These are phyloP conservation scores for Norana najaformis DNA, from an alignment of 2,888 invertebrate species.

Conservation along the genomic window DNA sequence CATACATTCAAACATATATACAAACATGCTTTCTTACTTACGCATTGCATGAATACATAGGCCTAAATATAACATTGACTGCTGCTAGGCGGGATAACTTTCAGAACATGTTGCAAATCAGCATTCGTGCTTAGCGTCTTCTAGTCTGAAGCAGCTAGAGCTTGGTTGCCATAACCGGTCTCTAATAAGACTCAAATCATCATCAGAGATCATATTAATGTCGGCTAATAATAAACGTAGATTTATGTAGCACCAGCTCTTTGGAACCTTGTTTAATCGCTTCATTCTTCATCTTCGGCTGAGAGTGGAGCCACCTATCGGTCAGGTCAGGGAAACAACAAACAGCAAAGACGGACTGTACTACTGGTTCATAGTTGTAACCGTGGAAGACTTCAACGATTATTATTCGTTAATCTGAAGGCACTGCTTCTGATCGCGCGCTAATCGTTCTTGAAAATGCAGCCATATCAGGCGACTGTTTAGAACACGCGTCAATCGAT, in stretches of 20 bases:
- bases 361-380: too few species aligned
- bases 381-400: too few species aligned
- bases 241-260: neutral
- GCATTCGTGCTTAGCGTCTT: too few species aligned
- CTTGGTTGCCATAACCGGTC: neutral
- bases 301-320: neutral
- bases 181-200: neutral
- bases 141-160: too few species aligned
- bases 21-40: too few species aligned
- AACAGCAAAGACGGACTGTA: neutral
- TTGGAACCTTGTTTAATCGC: neutral
- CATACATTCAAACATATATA: too few species aligned
- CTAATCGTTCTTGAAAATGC: neutral
- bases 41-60: too few species aligned
- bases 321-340: neutral
- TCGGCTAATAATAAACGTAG: neutral
- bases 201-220: neutral
- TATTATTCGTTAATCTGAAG: neutral
- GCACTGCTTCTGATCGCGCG: neutral
- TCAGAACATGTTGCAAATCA: too few species aligned
- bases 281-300: neutral
- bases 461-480: too few species aligned
- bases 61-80: too few species aligned
- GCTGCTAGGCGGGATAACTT: too few species aligned
- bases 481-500: too few species aligned